phyloP scores from a whole-genome alignment of 1,140 invertebrate genomes.

The Hydropsyche tenuis region DNA sequence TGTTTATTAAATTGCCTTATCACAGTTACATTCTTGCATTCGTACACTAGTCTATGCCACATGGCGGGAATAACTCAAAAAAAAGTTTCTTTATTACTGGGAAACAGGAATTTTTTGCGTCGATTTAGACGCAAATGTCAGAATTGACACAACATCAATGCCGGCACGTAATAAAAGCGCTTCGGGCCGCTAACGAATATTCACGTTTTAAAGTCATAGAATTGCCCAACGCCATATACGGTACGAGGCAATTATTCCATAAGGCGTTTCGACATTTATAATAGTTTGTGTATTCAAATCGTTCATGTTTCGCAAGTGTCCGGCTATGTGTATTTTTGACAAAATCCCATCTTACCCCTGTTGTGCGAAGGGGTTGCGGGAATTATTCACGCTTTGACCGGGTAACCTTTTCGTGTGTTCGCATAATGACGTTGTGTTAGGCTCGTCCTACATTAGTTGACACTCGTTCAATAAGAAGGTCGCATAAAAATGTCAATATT shows the following conservation, averaged over 20 bases:
- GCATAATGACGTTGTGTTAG: slow-evolving; percentile 15
- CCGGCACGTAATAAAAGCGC: not conserved
- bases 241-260: slow-evolving; percentile 10
- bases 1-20: slow-evolving; percentile 19
- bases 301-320: too few species aligned
- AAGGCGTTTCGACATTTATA: not conserved
- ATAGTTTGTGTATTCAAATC: not conserved
- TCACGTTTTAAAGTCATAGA: not conserved
- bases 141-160: slow-evolving; percentile 19
- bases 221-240: slow-evolving; percentile 4
- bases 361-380: too few species aligned
- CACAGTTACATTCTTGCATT: slow-evolving; percentile 10
- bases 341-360: too few species aligned
- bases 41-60: not conserved
- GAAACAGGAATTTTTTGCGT: too few species aligned
- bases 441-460: slow-evolving; percentile 4
- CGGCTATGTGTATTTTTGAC: too few species aligned
- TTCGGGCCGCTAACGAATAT: not conserved
- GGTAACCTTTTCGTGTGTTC: slow-evolving; percentile 5
- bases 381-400: slow-evolving; percentile 20
- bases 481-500: too few species aligned
- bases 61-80: too few species aligned
- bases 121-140: too few species aligned
- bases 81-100: too few species aligned
- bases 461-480: slow-evolving; percentile 7